Evolutionary conservation across 1,140 invertebrate genomes (phyloP).

Genomic region (Drosophila quadrilineata): DNA sequence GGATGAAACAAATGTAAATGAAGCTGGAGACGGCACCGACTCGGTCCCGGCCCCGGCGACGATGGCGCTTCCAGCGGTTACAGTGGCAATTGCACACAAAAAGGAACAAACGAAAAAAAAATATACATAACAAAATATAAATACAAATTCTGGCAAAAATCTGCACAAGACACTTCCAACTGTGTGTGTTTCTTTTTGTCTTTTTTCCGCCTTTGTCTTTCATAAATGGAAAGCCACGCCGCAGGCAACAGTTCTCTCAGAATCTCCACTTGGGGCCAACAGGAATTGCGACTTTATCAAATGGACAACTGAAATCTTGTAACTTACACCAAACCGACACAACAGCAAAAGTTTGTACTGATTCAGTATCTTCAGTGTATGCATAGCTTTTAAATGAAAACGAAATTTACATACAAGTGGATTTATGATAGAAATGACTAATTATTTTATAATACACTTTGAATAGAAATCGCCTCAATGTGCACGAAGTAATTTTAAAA

Average conservation of each 20-base stretch:
- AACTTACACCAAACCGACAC: background rate
- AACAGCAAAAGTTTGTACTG: background rate
- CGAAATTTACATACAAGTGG: background rate
- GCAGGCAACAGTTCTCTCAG: conserved; percentile 34
- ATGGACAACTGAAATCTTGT: conserved; percentile 13
- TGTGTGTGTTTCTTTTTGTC: conserved; percentile 39
- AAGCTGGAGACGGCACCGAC: conserved; percentile 15
- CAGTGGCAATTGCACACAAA: conserved; percentile 38
- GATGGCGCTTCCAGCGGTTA: conserved; percentile 9
- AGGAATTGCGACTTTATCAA: conserved; percentile 16
- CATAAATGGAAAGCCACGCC: conserved; percentile 49
- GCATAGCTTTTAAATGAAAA: background rate
- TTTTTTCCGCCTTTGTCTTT: conserved; percentile 28
- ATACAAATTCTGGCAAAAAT: conserved; percentile 49
- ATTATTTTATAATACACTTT: too few relatives aligned
- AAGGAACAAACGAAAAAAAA: conserved; percentile 18
- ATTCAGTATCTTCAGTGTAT: background rate
- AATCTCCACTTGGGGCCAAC: conserved; percentile 7
- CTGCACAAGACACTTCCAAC: conserved; percentile 65
- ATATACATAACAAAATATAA: conserved; percentile 16
- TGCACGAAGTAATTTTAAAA: too few relatives aligned
- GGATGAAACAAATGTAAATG: conserved; percentile 72
- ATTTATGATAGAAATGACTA: too few relatives aligned
- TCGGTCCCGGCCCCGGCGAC: background rate
- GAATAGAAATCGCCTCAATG: background rate